A percentile compares a stretch with the other conserved stretches of the same genome.
These are phyloP conservation scores for Discoglossus pictus DNA, from an alignment of 2,797 vertebrate genomes.

Conservation along the genomic window DNA sequence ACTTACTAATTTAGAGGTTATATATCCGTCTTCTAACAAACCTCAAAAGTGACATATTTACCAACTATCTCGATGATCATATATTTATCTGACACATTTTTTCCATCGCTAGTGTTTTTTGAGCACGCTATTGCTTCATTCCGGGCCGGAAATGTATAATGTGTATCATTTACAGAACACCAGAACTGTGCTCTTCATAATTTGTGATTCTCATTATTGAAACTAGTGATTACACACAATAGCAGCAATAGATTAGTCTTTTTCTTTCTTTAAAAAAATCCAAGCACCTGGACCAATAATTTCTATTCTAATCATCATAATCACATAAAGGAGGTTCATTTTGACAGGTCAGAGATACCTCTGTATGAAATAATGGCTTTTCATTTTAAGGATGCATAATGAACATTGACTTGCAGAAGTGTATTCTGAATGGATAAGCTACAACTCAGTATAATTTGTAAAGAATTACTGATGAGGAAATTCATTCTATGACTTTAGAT, in stretches of 20 bases:
- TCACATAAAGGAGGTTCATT: background rate
- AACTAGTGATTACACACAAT: constrained; percentile 20
- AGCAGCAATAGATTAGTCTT: constrained; percentile 6
- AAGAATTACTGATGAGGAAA: no score
- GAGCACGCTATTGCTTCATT: constrained; percentile 5
- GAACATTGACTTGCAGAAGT: no score
- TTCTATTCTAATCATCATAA: constrained; percentile 3
- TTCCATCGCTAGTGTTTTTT: background rate
- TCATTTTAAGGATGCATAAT: background rate
- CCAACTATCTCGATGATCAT: no score
- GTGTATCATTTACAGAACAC: constrained; percentile 7
- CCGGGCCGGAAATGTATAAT: constrained; percentile 1
- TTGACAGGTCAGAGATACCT: background rate
- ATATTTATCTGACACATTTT: no score
- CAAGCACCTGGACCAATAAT: constrained; percentile 1
- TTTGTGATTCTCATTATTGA: constrained; percentile 8
- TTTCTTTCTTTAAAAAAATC: background rate
- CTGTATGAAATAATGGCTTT: background rate
- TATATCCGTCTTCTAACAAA: no score
- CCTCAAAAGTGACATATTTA: no score
- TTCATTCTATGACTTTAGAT: no score
- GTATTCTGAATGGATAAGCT: no score
- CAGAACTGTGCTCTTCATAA: background rate
- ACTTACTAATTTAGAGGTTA: no score
- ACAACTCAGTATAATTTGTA: no score